phyloP scores from a whole-genome alignment of 2,888 invertebrate species.

The Kryphioiulus occultus region DNA sequence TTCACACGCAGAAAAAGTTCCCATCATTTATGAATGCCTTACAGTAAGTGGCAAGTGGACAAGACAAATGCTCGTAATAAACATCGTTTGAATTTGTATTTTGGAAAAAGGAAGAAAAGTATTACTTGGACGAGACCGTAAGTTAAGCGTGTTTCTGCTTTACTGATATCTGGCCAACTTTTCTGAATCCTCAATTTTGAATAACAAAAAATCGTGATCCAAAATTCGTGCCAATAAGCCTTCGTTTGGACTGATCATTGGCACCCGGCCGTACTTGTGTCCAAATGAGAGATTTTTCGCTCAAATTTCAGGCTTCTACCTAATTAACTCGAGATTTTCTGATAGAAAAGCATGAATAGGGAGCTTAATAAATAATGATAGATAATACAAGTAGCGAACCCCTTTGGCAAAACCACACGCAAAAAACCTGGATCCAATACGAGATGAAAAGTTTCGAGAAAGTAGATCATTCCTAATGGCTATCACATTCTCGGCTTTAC shows the following conservation, averaged over 20 bases:
- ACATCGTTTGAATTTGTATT: background rate
- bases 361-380: slow-evolving; percentile 7
- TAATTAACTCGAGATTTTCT: background rate
- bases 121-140: background rate
- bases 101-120: background rate
- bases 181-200: background rate
- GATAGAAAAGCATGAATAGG: background rate
- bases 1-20: background rate
- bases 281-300: background rate
- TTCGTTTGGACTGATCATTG: background rate
- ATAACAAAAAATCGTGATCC: background rate
- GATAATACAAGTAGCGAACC: slow-evolving; percentile 10
- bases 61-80: background rate
- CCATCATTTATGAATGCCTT: background rate
- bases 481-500: background rate
- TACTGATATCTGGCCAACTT: background rate
- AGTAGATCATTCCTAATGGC: slow-evolving; percentile 19
- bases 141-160: background rate
- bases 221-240: background rate
- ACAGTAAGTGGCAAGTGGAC: background rate
- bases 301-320: background rate
- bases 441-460: background rate
- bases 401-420: background rate
- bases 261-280: background rate
- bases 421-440: background rate